These are phyloP conservation scores for Osmerus mordax DNA, from an alignment of 2,113 vertebrate species.

Conservation along the genomic window DNA sequence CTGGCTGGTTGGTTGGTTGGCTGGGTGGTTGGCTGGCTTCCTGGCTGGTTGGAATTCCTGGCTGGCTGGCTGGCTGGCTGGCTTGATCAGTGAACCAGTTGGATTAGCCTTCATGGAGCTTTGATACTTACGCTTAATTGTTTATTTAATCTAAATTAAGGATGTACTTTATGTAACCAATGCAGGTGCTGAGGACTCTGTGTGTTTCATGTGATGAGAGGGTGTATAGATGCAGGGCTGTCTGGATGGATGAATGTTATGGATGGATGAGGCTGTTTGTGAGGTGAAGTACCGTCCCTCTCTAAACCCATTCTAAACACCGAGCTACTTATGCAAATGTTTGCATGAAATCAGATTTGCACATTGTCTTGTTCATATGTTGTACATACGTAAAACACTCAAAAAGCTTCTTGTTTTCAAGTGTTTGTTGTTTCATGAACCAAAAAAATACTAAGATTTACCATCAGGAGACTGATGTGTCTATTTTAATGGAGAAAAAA, in stretches of 20 bases:
- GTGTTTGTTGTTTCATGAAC: constrained; percentile 51
- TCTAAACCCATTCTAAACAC: constrained; percentile 10
- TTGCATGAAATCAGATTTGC: constrained; percentile 63
- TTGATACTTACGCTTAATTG: constrained; percentile 1
- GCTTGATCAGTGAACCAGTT: background rate
- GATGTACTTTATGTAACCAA: constrained; percentile 19
- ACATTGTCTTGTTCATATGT: constrained; percentile 54
- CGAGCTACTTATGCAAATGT: constrained; percentile 54
- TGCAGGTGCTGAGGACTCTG: background rate
- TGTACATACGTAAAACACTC: constrained; percentile 45
- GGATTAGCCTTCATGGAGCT: background rate
- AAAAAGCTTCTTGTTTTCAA: constrained; percentile 21
- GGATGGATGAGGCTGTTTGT: no score
- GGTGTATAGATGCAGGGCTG: no score
- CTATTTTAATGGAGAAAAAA: constrained; percentile 47
- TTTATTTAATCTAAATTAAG: constrained; percentile 18
- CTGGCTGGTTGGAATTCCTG: no score
- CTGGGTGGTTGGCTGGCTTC: background rate
- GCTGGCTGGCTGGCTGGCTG: background rate
- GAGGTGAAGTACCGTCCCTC: background rate
- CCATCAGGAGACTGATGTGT: constrained; percentile 32
- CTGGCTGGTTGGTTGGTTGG: no score
- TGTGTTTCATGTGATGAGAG: background rate
- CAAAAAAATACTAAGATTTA: constrained; percentile 40
- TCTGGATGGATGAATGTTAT: no score